Evolutionary conservation across 2,113 vertebrate species (phyloP).

Genomic region (Cynoglossus semilaevis): DNA sequence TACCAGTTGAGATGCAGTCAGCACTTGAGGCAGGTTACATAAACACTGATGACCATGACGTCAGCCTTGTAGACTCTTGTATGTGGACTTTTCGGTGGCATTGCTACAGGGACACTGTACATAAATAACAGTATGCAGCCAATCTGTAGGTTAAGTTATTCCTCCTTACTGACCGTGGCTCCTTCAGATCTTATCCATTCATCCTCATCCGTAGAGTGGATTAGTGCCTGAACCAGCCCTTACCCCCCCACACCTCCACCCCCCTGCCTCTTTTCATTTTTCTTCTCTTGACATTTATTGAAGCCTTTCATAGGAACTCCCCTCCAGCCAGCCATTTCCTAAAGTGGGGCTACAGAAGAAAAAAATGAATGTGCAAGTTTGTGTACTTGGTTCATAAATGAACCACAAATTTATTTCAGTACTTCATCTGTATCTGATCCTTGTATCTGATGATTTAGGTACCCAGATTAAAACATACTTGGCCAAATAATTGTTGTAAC

Average conservation of each 20-base stretch:
- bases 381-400: constrained; percentile 58
- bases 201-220: constrained; percentile 57
- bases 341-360: constrained; percentile 66
- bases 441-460: too few relatives aligned
- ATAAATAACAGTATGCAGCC: constrained; percentile 44
- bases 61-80: constrained; percentile 43
- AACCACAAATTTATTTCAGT: constrained; percentile 1
- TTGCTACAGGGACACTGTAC: constrained; percentile 28
- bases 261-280: constrained; percentile 52
- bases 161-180: constrained; percentile 45
- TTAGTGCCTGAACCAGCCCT: constrained; percentile 62
- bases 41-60: constrained; percentile 12
- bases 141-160: constrained; percentile 59
- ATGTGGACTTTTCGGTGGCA: constrained; percentile 2
- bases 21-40: constrained; percentile 7
- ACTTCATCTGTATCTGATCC: too few relatives aligned
- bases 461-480: too few relatives aligned
- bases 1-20: neutral
- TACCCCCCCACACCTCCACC: constrained; percentile 35
- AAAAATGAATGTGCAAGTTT: constrained; percentile 31
- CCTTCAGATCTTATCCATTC: constrained; percentile 51
- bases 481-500: too few relatives aligned
- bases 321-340: constrained; percentile 73
- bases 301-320: constrained; percentile 74
- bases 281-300: constrained; percentile 75